Conservation (phyloP, 92 coral and sea anemone species). For the Bergia sp. region DNA sequence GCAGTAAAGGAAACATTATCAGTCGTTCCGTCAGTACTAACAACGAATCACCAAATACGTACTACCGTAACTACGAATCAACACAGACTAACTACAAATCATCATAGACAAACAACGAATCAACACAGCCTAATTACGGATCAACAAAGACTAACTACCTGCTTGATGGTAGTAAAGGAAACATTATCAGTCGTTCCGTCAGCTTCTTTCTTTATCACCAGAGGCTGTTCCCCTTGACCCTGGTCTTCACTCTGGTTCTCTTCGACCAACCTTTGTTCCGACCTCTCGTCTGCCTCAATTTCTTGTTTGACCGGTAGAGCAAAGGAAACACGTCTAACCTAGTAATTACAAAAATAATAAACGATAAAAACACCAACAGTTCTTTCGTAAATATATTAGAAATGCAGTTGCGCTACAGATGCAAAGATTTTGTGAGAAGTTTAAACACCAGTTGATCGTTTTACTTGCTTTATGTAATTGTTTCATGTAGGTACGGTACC, state of each 20-base stretch:
- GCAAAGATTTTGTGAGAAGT: no score
- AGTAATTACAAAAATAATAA: background rate
- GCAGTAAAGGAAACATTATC: conserved; percentile 53
- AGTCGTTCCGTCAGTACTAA: conserved; percentile 9
- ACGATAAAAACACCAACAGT: background rate
- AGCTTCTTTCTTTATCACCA: conserved; percentile 20
- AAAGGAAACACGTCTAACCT: conserved; percentile 96
- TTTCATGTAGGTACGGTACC: no score
- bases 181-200: background rate
- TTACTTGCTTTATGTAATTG: no score
- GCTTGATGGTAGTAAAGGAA: conserved; percentile 75
- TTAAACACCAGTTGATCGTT: no score
- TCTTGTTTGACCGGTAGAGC: conserved; percentile 84
- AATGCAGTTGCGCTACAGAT: background rate
- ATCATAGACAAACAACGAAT: background rate
- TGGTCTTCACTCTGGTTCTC: conserved; percentile 23
- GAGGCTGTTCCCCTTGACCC: conserved; percentile 6
- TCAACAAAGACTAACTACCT: conserved; percentile 43
- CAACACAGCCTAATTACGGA: background rate
- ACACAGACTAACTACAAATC: no score
- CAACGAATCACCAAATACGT: no score
- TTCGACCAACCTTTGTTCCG: conserved; percentile 46
- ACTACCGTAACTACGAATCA: no score
- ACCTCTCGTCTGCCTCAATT: conserved; percentile 54
- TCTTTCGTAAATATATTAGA: background rate